Base-by-base conservation (phyloP, 2,113 vertebrate species). In the Ptilorrhoa leucosticta region DNA sequence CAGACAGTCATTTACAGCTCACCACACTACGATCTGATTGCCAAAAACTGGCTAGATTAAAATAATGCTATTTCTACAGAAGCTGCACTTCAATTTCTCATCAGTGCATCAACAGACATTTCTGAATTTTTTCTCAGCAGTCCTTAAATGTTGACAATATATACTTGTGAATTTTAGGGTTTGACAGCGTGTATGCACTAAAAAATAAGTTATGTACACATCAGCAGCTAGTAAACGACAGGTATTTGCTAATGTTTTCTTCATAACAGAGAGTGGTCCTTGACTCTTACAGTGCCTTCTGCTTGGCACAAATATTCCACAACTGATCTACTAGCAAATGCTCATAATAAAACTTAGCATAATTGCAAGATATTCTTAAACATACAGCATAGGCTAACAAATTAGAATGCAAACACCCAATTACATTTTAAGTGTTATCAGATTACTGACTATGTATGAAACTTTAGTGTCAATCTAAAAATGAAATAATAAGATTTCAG, bases 91-190 rank as follows among this genome's bases (percentile, higher is more conserved):
- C 24, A 20, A 7, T 64, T 86, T 68, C 42, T 48, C 42, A 80
- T 56, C 40, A 56, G 18, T 33, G 48, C 23, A 75, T 26, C 51
- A 47, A 44, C 24, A 72, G 24, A 60, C n/a, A 47, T 40, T 51
- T 86, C 53, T 77, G 58, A 83, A 24, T n/a, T 70, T 66, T 53
- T 84, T 20, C 44, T 45, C 50, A 61, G 27, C 33, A 87, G 30
- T 9, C 10, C 16, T 80, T 76, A 64, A 76, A 80, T 1, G 2
- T 0, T n/a, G 10, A 65, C 73, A 56, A 47, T 6, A 44, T 0
- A 2, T 51, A 48, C 40, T 66, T 45, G n/a, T 31, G 28, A 78
- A 78, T 87, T 39, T 51, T 37, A 73, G 31, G 3, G 11, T 82
- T 70, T 87, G n/a, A 73, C 16, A 70, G 18, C 47, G 65, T 0